Percentiles rank a stretch among this genome's conserved stretches.
Conservation (phyloP, 2,113 vertebrate genomes). For the Hippocampus guttulatus region DNA sequence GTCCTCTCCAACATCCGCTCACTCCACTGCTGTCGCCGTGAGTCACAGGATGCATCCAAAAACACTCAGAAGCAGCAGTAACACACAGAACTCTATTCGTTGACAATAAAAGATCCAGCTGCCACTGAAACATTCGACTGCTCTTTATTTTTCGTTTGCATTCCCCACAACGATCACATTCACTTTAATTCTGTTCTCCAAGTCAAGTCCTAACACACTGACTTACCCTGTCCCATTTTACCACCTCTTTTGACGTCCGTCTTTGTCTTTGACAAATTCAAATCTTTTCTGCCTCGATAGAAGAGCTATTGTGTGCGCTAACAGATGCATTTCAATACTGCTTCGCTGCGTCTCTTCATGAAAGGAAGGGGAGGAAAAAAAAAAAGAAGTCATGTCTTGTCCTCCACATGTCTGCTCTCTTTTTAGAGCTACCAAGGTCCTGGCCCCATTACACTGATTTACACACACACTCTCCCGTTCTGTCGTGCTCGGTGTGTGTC, state of each 20-base stretch:
- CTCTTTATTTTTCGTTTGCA: too few relatives aligned
- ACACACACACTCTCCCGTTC: conserved; percentile 79
- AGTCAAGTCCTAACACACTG: neutral
- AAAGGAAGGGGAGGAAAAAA: conserved; percentile 61
- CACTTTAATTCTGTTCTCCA: neutral
- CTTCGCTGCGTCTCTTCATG: conserved; percentile 84
- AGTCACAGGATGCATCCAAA: too few relatives aligned
- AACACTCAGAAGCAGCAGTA: too few relatives aligned
- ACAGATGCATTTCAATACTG: conserved; percentile 92
- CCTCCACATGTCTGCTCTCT: conserved; percentile 90
- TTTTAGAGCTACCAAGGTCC: conserved; percentile 94
- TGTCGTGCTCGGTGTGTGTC: conserved; percentile 51
- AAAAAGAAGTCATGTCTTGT: conserved; percentile 94
- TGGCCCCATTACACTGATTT: conserved; percentile 99
- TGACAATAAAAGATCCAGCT: too few relatives aligned
- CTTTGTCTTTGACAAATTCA: conserved; percentile 40
- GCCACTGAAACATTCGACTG: too few relatives aligned
- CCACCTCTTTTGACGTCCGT: neutral
- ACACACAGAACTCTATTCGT: too few relatives aligned
- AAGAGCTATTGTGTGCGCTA: conserved; percentile 85
- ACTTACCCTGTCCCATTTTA: neutral
- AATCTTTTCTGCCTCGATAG: conserved; percentile 51
- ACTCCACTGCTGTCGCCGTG: too few relatives aligned
- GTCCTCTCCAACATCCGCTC: too few relatives aligned
- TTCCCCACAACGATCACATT: too few relatives aligned